phyloP scores from a whole-genome alignment of 2,797 vertebrate species.

The Potorous gilbertii region DNA sequence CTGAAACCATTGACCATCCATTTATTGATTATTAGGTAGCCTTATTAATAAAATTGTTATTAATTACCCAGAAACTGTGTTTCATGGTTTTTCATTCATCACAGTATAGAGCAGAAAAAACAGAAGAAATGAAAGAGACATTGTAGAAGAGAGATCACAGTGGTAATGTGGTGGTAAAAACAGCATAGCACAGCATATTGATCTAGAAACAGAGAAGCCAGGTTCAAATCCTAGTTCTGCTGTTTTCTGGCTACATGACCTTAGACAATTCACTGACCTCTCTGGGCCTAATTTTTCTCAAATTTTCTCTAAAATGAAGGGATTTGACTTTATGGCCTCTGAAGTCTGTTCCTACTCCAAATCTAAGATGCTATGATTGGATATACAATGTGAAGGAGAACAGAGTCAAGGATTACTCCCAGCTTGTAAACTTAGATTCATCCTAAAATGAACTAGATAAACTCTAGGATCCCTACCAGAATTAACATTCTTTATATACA shows the following conservation, averaged over 20 bases:
- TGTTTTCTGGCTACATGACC: background rate
- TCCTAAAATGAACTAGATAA: slow-evolving; percentile 34
- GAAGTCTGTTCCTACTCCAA: background rate
- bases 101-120: background rate
- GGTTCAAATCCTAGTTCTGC: background rate
- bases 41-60: background rate
- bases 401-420: background rate
- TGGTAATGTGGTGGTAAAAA: background rate
- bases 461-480: slow-evolving; percentile 37
- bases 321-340: background rate
- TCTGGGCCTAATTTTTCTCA: background rate
- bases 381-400: background rate
- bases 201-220: background rate
- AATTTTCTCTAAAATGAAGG: background rate
- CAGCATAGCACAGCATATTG: background rate
- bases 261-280: background rate
- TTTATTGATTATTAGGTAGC: background rate
- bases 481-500: slow-evolving; percentile 25
- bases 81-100: background rate
- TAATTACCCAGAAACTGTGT: background rate
- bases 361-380: background rate
- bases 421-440: background rate
- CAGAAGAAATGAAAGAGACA: background rate
- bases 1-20: background rate
- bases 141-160: background rate